Evolutionary conservation across 2,888 invertebrate species (phyloP).

Genomic region (Heliothis peltigera): DNA sequence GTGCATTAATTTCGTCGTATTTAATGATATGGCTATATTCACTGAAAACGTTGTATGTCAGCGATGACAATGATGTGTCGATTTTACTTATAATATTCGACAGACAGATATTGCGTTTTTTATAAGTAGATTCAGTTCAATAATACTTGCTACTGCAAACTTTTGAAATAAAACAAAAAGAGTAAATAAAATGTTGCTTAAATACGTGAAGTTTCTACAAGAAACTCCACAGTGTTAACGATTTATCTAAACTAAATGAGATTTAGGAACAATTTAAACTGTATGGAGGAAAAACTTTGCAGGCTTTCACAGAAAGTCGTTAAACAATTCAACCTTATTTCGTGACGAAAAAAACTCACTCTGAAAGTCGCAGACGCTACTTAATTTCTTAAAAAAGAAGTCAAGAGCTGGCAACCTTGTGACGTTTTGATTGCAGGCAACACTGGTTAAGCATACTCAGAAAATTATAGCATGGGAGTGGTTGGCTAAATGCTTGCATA

Average conservation of each 20-base stretch:
- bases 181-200: conserved; percentile 2
- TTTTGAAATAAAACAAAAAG: conserved; percentile 27
- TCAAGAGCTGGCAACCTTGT: conserved; percentile 34
- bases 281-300: conserved; percentile 44
- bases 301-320: conserved; percentile 27
- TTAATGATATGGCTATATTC: too few species aligned
- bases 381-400: conserved; percentile 33
- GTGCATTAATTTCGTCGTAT: neutral
- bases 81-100: too few species aligned
- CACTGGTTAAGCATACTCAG: conserved; percentile 33
- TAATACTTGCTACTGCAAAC: too few species aligned
- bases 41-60: too few species aligned
- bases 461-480: conserved; percentile 44
- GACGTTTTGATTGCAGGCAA: conserved; percentile 23
- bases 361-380: conserved; percentile 28
- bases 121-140: conserved; percentile 27
- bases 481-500: conserved; percentile 42
- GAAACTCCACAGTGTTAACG: conserved; percentile 30
- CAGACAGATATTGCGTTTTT: too few species aligned
- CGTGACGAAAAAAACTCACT: conserved; percentile 30
- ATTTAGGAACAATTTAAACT: conserved; percentile 53
- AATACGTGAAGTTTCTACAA: conserved; percentile 18
- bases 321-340: conserved; percentile 39
- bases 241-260: conserved; percentile 50
- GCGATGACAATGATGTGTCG: too few species aligned